Conservation (phyloP, 30 jellyfish, hydroid and myxozoan genomes). For the Chrysaora quinquecirrha region DNA sequence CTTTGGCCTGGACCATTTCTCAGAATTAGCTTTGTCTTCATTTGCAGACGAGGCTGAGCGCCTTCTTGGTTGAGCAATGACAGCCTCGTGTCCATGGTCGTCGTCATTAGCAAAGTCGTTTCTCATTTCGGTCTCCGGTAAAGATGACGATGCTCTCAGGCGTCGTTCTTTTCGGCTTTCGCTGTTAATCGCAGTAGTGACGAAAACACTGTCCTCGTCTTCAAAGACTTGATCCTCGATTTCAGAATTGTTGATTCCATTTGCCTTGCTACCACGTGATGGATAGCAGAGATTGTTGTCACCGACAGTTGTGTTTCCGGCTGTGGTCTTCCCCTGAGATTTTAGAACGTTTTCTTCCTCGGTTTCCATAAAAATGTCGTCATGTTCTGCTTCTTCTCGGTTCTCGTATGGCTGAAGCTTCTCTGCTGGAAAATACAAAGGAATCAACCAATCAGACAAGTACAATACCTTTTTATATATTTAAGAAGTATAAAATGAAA, state of each 20-base stretch:
- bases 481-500: too few species aligned
- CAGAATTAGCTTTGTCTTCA: conserved; percentile 48
- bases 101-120: conserved; percentile 41
- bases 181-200: conserved; percentile 26
- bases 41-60: conserved; percentile 66
- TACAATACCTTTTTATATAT: too few species aligned
- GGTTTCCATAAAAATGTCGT: conserved; percentile 65
- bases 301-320: conserved; percentile 79
- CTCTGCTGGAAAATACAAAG: conserved; percentile 27
- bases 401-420: conserved; percentile 72
- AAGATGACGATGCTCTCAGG: conserved; percentile 56
- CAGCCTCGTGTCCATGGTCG: conserved; percentile 23
- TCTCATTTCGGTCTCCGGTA: conserved; percentile 69
- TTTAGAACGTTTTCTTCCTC: conserved; percentile 67
- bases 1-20: conserved; percentile 65
- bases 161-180: conserved; percentile 68
- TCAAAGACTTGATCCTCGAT: conserved; percentile 49
- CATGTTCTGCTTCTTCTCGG: conserved; percentile 68
- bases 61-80: conserved; percentile 54
- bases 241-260: background rate
- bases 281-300: conserved; percentile 23
- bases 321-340: conserved; percentile 78
- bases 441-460: too few species aligned
- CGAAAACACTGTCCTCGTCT: conserved; percentile 28
- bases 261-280: conserved; percentile 7